Conservation (phyloP, 2,113 vertebrate genomes). For the Psilopsiagon aymara region DNA sequence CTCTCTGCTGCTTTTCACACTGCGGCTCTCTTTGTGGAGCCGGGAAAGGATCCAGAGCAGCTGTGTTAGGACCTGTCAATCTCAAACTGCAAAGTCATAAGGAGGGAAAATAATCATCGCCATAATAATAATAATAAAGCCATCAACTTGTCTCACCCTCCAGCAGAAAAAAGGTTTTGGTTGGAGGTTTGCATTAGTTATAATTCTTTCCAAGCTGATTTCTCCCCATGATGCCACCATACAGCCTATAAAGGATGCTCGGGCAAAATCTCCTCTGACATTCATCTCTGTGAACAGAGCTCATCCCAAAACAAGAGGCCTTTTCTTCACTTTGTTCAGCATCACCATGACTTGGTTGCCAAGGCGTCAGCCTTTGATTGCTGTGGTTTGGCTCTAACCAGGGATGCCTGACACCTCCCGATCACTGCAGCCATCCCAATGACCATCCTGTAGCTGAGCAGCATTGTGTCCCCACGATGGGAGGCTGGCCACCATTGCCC, state of each 20-base stretch:
- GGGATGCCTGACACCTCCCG: neutral
- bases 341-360: constrained; percentile 10
- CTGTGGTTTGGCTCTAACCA: constrained; percentile 14
- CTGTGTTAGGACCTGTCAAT: constrained; percentile 54
- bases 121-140: constrained; percentile 69
- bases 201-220: constrained; percentile 46
- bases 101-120: constrained; percentile 58
- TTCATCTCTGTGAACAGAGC: constrained; percentile 54
- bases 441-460: fast-evolving
- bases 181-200: constrained; percentile 43
- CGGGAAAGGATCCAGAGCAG: constrained; percentile 70
- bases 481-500: neutral
- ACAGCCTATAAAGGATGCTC: neutral
- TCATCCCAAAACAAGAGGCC: constrained; percentile 56
- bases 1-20: constrained; percentile 1
- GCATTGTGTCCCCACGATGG: fast-evolving
- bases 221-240: constrained; percentile 11
- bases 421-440: neutral
- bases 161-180: constrained; percentile 13
- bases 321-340: constrained; percentile 53
- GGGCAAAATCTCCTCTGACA: constrained; percentile 43
- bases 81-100: constrained; percentile 61
- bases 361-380: constrained; percentile 46
- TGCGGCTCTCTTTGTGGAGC: constrained; percentile 18
- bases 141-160: constrained; percentile 60